phyloP scores from a whole-genome alignment of 2,797 vertebrate species.

The Dendrocincla fuliginosa region DNA sequence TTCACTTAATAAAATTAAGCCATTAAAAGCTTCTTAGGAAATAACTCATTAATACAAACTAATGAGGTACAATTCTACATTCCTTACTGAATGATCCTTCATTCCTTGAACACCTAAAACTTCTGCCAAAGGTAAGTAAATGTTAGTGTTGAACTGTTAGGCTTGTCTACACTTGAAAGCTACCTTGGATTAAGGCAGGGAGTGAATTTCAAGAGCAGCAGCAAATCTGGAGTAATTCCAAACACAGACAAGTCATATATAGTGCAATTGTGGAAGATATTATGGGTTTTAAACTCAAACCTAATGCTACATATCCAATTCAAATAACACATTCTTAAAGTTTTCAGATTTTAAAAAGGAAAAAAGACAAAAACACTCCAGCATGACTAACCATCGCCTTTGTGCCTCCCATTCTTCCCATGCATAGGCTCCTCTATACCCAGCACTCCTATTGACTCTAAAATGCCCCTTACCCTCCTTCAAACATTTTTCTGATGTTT shows the following conservation, averaged over 20 bases:
- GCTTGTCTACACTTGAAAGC: slow-evolving; percentile 44
- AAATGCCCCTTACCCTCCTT: slow-evolving; percentile 4
- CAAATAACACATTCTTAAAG: neutral
- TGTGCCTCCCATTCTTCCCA: neutral
- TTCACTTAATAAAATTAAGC: neutral
- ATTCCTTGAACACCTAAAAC: slow-evolving; percentile 41
- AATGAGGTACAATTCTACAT: slow-evolving; percentile 24
- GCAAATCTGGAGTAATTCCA: slow-evolving; percentile 35
- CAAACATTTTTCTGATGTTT: slow-evolving; percentile 43
- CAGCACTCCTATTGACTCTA: neutral
- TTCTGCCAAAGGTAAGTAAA: slow-evolving; percentile 24
- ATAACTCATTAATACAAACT: slow-evolving; percentile 32
- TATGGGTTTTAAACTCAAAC: neutral
- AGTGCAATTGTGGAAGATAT: neutral
- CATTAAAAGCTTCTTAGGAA: slow-evolving; percentile 35
- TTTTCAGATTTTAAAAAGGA: neutral
- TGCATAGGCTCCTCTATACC: neutral
- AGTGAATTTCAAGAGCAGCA: slow-evolving; percentile 36
- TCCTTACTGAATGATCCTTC: neutral
- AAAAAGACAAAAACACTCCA: neutral
- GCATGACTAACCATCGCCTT: neutral
- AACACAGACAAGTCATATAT: neutral
- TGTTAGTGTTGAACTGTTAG: neutral
- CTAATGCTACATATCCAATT: neutral
- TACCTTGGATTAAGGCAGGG: slow-evolving; percentile 25